phyloP scores from a whole-genome alignment of 1,140 invertebrate genomes.

The Microplitis mediator region DNA sequence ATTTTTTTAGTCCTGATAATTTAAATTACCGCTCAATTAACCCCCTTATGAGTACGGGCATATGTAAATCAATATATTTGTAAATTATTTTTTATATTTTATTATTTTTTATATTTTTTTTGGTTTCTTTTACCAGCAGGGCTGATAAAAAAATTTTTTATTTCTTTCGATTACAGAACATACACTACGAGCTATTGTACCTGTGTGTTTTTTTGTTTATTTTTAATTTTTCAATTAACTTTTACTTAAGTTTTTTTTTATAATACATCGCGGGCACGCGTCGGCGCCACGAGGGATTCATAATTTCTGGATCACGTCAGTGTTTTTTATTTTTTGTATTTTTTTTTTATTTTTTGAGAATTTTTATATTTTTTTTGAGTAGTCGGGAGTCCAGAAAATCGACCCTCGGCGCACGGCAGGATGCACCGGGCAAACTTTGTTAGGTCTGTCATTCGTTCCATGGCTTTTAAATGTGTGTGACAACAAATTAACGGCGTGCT shows the following conservation, averaged over 20 bases:
- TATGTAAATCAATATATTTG: constrained; percentile 66
- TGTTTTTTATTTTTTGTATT: constrained; percentile 19
- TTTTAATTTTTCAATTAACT: constrained; percentile 29
- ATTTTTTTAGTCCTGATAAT: too few species aligned
- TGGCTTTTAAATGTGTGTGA: constrained; percentile 41
- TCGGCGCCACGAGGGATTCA: constrained; percentile 45
- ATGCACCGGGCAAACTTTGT: constrained; percentile 47
- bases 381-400: constrained; percentile 39
- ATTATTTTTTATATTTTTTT: constrained; percentile 47
- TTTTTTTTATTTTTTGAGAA: constrained; percentile 21
- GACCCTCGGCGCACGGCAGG: constrained; percentile 52
- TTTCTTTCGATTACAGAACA: constrained; percentile 62
- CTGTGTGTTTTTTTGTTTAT: constrained; percentile 52
- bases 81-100: constrained; percentile 53
- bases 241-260: constrained; percentile 29
- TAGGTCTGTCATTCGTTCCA: constrained; percentile 53
- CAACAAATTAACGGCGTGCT: constrained; percentile 49
- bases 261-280: constrained; percentile 44
- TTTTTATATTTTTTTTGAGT: constrained; percentile 16
- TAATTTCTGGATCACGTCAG: constrained; percentile 25
- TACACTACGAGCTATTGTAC: constrained; percentile 64
- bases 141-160: constrained; percentile 21
- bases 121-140: constrained; percentile 29
- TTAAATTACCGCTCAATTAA: constrained; percentile 42
- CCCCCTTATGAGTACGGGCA: constrained; percentile 63